These are phyloP conservation scores for Drosophila pallidifrons DNA, from an alignment of 1,140 invertebrate species.

Conservation along the genomic window DNA sequence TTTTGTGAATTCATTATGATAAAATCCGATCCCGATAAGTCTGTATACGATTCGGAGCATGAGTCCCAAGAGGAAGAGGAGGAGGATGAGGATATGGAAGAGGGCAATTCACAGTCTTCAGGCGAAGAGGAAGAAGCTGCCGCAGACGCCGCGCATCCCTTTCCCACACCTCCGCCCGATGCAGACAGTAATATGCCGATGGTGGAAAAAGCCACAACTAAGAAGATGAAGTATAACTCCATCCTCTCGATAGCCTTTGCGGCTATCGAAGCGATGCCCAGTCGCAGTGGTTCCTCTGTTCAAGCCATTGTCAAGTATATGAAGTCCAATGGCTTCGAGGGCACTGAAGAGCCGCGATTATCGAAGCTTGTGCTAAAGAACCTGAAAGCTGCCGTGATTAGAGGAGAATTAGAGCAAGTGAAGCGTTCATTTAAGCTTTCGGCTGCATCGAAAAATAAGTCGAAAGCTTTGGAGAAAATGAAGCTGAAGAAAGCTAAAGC, in stretches of 20 bases:
- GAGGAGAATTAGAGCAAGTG: constrained; percentile 40
- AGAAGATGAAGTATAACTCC: neutral
- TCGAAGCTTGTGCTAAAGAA: neutral
- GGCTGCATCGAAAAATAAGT: constrained; percentile 2
- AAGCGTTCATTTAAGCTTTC: constrained; percentile 61
- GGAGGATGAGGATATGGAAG: neutral
- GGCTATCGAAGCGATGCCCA: constrained; percentile 34
- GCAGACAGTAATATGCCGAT: neutral
- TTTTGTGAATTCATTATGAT: neutral
- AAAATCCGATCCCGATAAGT: neutral
- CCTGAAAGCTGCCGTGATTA: constrained; percentile 33
- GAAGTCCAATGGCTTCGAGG: constrained; percentile 34
- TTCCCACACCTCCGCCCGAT: constrained; percentile 60
- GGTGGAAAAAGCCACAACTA: neutral
- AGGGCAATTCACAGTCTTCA: neutral
- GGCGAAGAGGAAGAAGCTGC: neutral
- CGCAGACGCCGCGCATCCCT: constrained; percentile 1
- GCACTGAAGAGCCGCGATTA: constrained; percentile 3
- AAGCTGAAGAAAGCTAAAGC: constrained; percentile 21
- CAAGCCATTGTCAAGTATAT: constrained; percentile 48
- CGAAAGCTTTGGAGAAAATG: constrained; percentile 43
- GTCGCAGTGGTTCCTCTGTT: constrained; percentile 47
- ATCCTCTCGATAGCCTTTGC: neutral
- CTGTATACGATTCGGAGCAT: neutral
- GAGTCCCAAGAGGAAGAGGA: constrained; percentile 9